phyloP scores from a whole-genome alignment of 2,797 vertebrate species.

The Gallirallus australis region DNA sequence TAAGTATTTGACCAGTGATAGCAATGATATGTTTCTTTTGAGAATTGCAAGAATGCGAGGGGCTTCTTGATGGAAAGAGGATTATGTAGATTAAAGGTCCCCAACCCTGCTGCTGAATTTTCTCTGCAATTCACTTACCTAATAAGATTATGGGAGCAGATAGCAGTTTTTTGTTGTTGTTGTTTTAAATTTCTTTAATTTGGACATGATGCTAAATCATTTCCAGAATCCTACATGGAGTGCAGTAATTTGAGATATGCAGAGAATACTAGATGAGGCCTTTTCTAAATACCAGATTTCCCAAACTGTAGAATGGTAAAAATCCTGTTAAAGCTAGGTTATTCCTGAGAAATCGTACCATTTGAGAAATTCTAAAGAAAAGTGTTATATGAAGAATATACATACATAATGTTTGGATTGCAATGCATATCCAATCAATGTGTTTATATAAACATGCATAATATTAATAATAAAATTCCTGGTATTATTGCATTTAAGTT shows the following conservation, averaged over 20 bases:
- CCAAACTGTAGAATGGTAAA: neutral
- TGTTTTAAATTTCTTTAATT: slow-evolving; percentile 28
- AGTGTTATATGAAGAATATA: neutral
- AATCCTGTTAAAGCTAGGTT: neutral
- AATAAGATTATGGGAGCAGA: neutral
- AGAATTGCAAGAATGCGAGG: neutral
- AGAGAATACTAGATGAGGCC: neutral
- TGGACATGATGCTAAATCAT: neutral
- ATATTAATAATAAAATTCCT: neutral
- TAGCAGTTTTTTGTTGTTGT: neutral
- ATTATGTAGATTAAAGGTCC: neutral
- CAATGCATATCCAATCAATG: neutral
- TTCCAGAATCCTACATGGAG: neutral
- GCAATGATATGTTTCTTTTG: neutral
- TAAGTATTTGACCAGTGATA: neutral
- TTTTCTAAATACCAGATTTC: neutral
- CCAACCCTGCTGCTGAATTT: neutral
- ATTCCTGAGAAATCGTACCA: neutral
- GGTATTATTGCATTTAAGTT: neutral
- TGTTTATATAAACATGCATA: neutral
- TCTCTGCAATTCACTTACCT: neutral
- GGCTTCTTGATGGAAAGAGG: neutral
- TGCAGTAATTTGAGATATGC: neutral
- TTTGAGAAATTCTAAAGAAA: neutral
- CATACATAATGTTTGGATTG: neutral